Percentiles rank a stretch among this genome's conserved stretches.
These are phyloP conservation scores for Lasioglossum vierecki DNA, from an alignment of 2,888 invertebrate species.

Conservation along the genomic window DNA sequence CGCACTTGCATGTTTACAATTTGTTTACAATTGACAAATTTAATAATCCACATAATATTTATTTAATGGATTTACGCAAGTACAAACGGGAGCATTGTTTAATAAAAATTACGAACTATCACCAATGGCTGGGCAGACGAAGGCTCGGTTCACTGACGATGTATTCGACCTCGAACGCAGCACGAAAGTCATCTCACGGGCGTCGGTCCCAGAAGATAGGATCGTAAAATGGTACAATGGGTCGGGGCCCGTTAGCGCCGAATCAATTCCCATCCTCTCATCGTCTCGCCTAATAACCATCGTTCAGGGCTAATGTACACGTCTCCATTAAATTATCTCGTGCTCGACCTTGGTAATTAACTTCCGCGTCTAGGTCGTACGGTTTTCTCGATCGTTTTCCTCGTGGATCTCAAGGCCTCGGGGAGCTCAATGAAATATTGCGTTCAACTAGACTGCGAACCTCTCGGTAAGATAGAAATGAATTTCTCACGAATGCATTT, in stretches of 20 bases:
- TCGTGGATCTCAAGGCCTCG: not conserved
- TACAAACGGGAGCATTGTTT: no score
- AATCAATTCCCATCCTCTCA: conserved; percentile 1
- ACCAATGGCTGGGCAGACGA: not conserved
- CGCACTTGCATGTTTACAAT: not conserved
- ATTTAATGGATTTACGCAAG: no score
- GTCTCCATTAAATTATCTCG: conserved; percentile 6
- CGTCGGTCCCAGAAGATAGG: conserved; percentile 8
- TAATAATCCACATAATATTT: not conserved
- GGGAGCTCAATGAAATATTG: no score
- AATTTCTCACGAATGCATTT: no score
- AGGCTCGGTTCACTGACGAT: not conserved
- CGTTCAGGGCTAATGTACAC: conserved; percentile 3
- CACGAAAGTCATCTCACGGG: conserved; percentile 4
- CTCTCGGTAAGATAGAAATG: no score
- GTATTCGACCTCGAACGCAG: not conserved
- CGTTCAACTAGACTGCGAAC: no score
- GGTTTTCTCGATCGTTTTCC: conserved; percentile 5
- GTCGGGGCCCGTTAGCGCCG: conserved; percentile 2
- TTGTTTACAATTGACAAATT: no score
- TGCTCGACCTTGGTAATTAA: not conserved
- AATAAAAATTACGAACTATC: not conserved
- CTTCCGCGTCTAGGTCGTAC: not conserved
- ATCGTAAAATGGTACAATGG: conserved; percentile 11
- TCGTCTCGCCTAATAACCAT: conserved; percentile 9